Base-by-base conservation (phyloP, 2,797 vertebrate genomes). In the Tapirus indicus region DNA sequence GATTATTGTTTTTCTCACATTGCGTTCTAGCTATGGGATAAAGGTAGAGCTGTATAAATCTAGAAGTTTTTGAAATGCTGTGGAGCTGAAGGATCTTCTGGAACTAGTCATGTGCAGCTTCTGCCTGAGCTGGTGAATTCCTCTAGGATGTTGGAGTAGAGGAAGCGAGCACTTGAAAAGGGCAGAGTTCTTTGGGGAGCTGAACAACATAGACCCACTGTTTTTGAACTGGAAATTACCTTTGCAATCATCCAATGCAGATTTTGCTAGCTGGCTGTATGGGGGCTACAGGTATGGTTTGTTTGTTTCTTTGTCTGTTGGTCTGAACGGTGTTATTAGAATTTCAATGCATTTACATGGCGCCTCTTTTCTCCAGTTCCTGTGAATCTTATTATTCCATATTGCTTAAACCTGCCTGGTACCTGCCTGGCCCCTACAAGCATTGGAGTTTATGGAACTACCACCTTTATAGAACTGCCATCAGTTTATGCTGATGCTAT, bases 191-290 rank as follows among this genome's bases (percentile, higher is more conserved):
- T 86, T n/a, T 14, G 8, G 29, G 6, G 27, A 79, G 32, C 27
- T 68, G 21, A 62, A 13, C 2, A 7, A 29, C 10, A 1, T 7
- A 2, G 52, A 10, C 13, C 38, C 5, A 29, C n/a, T 1, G 0
- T 23, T 75, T 69, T 25, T 52, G 64, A 58, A 14, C 47, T 69
- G 27, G 87, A 64, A 69, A 62, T 74, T 54, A 5, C n/a, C 64
- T 68, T 68, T 29, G 75, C 1, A 5, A 0, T 56, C 47, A 13
- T 62, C 18, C 10, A 2, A 0, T 6, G 17, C 17, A 38, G 35
- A 14, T n/a, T 77, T 38, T 27, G 32, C 6, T 58, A 6, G 18
- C 14, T 29, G n/a, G 21, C 69, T 16, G 0, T 9, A 0, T 12
- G 7, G 44, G 25, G 23, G 44, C 56, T 69, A 13, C 20, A 7